A percentile compares a stretch with the other conserved stretches of the same genome.
phyloP scores from a whole-genome alignment of 2,888 invertebrate genomes.

The Atherix ibis region DNA sequence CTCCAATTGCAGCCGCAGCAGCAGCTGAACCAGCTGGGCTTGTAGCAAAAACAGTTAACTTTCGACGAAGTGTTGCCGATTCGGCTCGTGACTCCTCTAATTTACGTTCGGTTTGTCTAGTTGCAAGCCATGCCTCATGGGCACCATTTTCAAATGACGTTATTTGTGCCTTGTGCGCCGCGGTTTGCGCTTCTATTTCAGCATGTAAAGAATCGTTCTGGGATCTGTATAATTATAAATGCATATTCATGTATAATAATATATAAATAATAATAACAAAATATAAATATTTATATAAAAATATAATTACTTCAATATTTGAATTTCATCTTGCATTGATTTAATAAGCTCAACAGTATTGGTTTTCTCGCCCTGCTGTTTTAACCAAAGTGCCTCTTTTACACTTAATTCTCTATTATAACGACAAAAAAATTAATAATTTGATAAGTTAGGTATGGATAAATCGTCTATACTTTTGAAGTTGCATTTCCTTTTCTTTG shows the following conservation, averaged over 20 bases:
- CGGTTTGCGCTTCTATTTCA: conserved; percentile 77
- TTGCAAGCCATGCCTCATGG: conserved; percentile 73
- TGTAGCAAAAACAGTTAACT: conserved; percentile 34
- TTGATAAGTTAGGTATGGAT: no score
- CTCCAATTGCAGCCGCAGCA: no score
- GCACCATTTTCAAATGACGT: conserved; percentile 67
- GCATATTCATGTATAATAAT: not conserved
- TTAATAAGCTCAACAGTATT: conserved; percentile 66
- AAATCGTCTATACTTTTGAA: conserved; percentile 78
- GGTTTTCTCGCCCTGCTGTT: conserved; percentile 67
- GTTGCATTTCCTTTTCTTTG: conserved; percentile 73
- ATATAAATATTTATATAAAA: not conserved
- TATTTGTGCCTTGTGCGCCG: conserved; percentile 47
- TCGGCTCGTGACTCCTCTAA: conserved; percentile 66
- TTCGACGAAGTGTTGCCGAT: conserved; percentile 46
- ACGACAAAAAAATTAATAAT: no score
- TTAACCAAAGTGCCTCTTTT: conserved; percentile 61
- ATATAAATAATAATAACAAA: not conserved
- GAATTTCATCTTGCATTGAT: conserved; percentile 61
- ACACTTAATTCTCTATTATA: conserved; percentile 53
- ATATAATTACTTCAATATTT: conserved; percentile 52
- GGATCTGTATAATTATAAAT: conserved; percentile 28
- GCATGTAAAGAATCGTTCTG: conserved; percentile 50
- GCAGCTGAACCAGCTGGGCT: no score
- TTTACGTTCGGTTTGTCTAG: conserved; percentile 65